A percentile compares a stretch with the other conserved stretches of the same genome.
phyloP scores from a whole-genome alignment of 2,888 invertebrate genomes.

The Xestia sexstrigata region DNA sequence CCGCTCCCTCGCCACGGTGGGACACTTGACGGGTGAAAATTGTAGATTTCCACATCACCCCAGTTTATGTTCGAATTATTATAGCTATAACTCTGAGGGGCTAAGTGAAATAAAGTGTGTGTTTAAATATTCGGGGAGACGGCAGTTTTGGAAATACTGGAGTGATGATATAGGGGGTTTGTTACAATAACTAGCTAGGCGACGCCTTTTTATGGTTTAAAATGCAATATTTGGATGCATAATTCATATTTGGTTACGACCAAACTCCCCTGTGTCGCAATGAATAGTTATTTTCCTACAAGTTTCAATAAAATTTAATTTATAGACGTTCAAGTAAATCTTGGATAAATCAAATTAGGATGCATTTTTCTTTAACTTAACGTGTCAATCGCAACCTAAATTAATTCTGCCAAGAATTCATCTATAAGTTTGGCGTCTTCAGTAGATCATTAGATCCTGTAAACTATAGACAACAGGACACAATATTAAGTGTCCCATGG shows the following conservation, averaged over 20 bases:
- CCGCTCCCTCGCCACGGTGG: background rate
- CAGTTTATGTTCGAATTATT: slow-evolving; percentile 69
- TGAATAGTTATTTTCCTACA: background rate
- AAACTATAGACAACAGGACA: background rate
- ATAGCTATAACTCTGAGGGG: slow-evolving; percentile 69
- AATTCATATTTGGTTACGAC: background rate
- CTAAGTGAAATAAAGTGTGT: slow-evolving; percentile 68
- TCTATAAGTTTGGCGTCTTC: background rate
- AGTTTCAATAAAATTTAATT: background rate
- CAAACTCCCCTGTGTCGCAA: background rate
- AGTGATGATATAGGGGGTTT: slow-evolving; percentile 28
- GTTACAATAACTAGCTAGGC: slow-evolving; percentile 26
- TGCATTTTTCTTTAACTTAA: too few species aligned
- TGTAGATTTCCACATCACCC: slow-evolving; percentile 65
- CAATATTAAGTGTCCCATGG: background rate
- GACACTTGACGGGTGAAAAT: slow-evolving; percentile 52
- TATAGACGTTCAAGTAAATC: background rate
- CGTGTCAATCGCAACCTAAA: background rate
- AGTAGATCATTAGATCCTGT: background rate
- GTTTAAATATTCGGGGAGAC: slow-evolving; percentile 60
- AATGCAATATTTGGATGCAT: slow-evolving; percentile 16
- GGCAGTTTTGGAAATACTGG: slow-evolving; percentile 59
- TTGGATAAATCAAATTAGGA: background rate
- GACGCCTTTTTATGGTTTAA: slow-evolving; percentile 2
- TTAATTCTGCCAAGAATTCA: background rate